Evolutionary conservation across 2,113 vertebrate species (phyloP).

Genomic region (Dendrocopos noguchii): DNA sequence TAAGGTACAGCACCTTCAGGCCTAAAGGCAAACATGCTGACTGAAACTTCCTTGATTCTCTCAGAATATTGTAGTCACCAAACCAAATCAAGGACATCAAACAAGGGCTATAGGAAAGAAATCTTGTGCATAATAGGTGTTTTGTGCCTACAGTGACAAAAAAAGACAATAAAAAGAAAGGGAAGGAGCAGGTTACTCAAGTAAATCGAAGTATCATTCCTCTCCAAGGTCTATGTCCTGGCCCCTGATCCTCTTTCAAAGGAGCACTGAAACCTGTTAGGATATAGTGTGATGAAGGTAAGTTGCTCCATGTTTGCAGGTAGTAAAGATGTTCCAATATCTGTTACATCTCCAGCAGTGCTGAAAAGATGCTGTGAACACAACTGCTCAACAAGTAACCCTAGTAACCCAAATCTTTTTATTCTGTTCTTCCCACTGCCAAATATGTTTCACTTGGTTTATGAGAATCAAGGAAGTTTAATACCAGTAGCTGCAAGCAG

Average conservation of each 20-base stretch:
- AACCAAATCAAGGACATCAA: background rate
- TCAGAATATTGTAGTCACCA: background rate
- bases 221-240: conserved; percentile 65
- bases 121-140: background rate
- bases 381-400: background rate
- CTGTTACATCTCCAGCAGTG: conserved; percentile 60
- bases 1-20: background rate
- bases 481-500: conserved; percentile 31
- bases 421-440: background rate
- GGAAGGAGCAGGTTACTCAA: conserved; percentile 13
- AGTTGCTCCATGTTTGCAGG: conserved; percentile 70
- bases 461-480: conserved; percentile 72
- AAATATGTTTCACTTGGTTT: background rate
- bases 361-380: conserved; percentile 68
- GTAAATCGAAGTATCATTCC: conserved; percentile 67
- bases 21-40: conserved; percentile 12
- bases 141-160: conserved; percentile 17
- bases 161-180: background rate
- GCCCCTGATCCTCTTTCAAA: conserved; percentile 66
- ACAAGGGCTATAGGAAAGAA: background rate
- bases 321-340: conserved; percentile 57
- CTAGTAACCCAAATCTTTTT: background rate
- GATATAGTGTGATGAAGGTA: conserved; percentile 75
- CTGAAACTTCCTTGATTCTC: conserved; percentile 72
- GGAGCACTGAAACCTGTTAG: conserved; percentile 71